Base-by-base conservation (phyloP, 2,888 invertebrate genomes). In the Hemistola chrysoprasaria region DNA sequence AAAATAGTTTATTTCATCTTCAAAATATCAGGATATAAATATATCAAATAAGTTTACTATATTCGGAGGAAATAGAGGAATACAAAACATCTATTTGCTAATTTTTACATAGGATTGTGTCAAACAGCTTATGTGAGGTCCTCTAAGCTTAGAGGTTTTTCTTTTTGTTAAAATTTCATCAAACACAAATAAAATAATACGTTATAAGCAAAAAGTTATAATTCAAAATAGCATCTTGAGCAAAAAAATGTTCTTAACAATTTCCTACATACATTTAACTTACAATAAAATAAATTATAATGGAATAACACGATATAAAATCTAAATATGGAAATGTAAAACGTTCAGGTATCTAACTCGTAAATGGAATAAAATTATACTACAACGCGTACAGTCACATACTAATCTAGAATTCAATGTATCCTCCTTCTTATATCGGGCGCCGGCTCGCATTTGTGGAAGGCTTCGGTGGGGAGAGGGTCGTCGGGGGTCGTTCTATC, bases 221-320 rank as follows among this genome's bases (percentile, higher is more conserved):
- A 70, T 78, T 80, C 73, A 71, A 75, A 73, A 79, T 69, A 75
- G 71, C 70, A 74, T 68, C 75, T 87, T 86, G 86, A 87, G 86
- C 86, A 86, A 85, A 85, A 72, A 75, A 83, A 80, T 72, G 65
- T 72, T 75, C 74, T 78, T 79, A 81, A 75, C 63, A 79, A 77
- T 80, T 78, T 75, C 74, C 68, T 68, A 57, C 67, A n/a, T 74
- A 75, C 64, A 65, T 81, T 78, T 73, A 78, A 75, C 82, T 84
- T 82, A 78, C 50, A 52, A 57, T 73, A 81, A 80, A 78, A 82
- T 82, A 81, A 81, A 77, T 75, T 50, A 32, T 54, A 48, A 79
- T 78, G 80, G 80, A 84, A 84, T 84, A 88, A 86, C 85, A 79
- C 71, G 70, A 76, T 84, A 86, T 86, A 88, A 88, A 88, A 86